Percentiles rank a stretch among this genome's conserved stretches.
These are phyloP conservation scores for Leptinotarsa rubiginosa DNA, from an alignment of 2,888 invertebrate species.

Conservation along the genomic window DNA sequence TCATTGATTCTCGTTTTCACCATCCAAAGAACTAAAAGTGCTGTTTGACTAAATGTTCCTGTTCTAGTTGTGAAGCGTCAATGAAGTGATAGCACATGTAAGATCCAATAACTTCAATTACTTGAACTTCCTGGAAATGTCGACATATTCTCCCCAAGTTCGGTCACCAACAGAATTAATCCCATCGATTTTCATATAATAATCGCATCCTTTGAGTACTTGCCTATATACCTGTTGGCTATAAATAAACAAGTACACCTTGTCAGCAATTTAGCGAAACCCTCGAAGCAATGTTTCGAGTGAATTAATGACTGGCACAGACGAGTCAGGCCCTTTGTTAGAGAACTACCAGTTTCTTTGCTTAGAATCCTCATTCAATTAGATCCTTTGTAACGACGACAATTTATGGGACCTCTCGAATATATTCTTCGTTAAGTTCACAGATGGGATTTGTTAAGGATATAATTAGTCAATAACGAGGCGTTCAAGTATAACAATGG, in stretches of 20 bases:
- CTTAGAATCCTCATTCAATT: slow-evolving; percentile 60
- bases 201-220: slow-evolving; percentile 36
- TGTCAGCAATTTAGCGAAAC: slow-evolving; percentile 48
- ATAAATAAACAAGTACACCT: slow-evolving; percentile 47
- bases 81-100: too few species aligned
- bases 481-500: slow-evolving; percentile 23
- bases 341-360: slow-evolving; percentile 54
- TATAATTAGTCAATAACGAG: slow-evolving; percentile 32
- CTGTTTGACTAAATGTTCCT: too few species aligned
- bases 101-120: not conserved
- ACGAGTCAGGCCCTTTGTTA: slow-evolving; percentile 55
- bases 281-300: slow-evolving; percentile 54
- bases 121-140: not conserved
- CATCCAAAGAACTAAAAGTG: too few species aligned
- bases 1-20: too few species aligned
- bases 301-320: slow-evolving; percentile 56
- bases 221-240: slow-evolving; percentile 39
- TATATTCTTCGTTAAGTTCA: slow-evolving; percentile 38
- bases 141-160: not conserved
- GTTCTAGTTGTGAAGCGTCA: too few species aligned
- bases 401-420: slow-evolving; percentile 47
- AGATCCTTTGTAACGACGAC: slow-evolving; percentile 59
- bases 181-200: slow-evolving; percentile 37
- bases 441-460: slow-evolving; percentile 36
- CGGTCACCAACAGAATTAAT: slow-evolving; percentile 31